Percentiles rank a stretch among this genome's conserved stretches.
phyloP scores from a whole-genome alignment of 1,140 invertebrate species.

The Conus betulinus region DNA sequence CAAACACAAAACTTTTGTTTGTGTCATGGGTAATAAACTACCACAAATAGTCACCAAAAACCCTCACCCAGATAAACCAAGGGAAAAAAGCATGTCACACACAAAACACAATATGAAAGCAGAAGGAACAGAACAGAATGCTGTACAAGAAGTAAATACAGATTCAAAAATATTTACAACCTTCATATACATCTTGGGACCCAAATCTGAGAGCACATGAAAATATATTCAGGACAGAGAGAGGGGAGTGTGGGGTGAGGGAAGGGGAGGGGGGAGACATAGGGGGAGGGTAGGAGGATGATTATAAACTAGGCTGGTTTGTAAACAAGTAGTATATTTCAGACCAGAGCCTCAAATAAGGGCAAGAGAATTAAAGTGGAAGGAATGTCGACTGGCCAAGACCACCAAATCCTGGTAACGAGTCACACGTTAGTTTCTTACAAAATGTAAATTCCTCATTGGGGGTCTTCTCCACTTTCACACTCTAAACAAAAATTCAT shows the following conservation, averaged over 20 bases:
- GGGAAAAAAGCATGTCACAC: background rate
- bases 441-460: too few species aligned
- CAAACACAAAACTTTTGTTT: background rate
- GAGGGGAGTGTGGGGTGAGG: background rate
- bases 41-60: background rate
- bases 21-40: background rate
- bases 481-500: too few species aligned
- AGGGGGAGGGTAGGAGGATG: background rate
- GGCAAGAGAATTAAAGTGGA: too few species aligned
- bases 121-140: background rate
- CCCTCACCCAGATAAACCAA: background rate
- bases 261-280: background rate
- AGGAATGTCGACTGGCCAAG: too few species aligned
- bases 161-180: background rate
- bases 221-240: background rate
- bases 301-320: too few species aligned
- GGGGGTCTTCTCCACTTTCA: too few species aligned
- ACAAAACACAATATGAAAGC: background rate
- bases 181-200: background rate
- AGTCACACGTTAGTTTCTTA: too few species aligned
- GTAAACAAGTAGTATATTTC: too few species aligned
- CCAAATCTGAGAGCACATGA: background rate
- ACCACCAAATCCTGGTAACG: too few species aligned
- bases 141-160: background rate
- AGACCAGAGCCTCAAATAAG: too few species aligned